These are phyloP conservation scores for Dipus sagitta DNA, from an alignment of 2,797 vertebrate genomes.

Conservation along the genomic window DNA sequence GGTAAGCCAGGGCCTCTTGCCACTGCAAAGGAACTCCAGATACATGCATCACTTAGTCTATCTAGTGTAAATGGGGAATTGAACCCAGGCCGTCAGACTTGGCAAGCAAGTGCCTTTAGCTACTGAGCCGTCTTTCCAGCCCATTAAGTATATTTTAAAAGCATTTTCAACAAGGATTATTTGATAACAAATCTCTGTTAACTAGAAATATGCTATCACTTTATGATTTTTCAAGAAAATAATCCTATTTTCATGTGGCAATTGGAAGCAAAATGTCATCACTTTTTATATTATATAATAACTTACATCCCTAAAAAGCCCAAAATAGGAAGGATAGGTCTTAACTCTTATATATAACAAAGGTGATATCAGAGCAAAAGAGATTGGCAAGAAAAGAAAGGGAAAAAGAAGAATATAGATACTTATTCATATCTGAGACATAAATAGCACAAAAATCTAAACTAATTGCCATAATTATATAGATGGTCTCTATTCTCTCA, in stretches of 20 bases:
- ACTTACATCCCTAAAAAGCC: constrained; percentile 36
- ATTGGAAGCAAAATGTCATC: constrained; percentile 13
- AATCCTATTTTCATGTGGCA: background rate
- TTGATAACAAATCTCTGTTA: constrained; percentile 49
- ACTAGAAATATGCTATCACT: constrained; percentile 28
- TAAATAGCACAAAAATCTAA: constrained; percentile 3
- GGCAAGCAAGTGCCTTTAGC: too few species aligned
- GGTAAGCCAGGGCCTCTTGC: too few species aligned
- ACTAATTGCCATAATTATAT: background rate
- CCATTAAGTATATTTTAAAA: constrained; percentile 45
- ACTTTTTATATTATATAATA: constrained; percentile 30
- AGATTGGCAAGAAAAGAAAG: background rate
- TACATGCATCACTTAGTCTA: too few species aligned
- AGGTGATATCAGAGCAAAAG: background rate
- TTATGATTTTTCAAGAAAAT: constrained; percentile 51
- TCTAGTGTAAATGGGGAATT: too few species aligned
- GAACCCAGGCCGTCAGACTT: too few species aligned
- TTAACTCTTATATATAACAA: constrained; percentile 5
- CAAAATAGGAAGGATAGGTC: background rate
- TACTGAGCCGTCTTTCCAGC: too few species aligned
- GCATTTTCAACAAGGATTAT: constrained; percentile 38
- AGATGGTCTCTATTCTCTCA: background rate
- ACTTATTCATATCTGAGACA: background rate
- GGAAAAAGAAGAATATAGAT: background rate
- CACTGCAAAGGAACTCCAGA: too few species aligned